Evolutionary conservation across 30 jellyfish, hydroid and myxozoan genomes (phyloP).

Genomic region (Aurelia sp.): DNA sequence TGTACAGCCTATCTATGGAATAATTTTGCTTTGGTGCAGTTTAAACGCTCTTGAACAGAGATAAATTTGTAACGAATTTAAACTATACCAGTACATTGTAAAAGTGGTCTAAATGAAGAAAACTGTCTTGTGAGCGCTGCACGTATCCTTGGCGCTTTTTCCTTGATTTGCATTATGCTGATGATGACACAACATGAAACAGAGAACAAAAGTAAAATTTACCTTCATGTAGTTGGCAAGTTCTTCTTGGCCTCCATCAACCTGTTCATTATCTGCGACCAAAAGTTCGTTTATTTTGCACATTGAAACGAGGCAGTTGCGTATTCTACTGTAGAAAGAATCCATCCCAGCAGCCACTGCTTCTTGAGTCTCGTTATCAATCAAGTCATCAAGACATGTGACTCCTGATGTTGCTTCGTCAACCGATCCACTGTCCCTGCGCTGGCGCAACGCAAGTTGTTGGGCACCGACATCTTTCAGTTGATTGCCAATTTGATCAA

Average conservation of each 20-base stretch:
- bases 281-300: constrained; percentile 47
- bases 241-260: constrained; percentile 12
- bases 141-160: too few species aligned
- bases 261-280: constrained; percentile 18
- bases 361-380: constrained; percentile 71
- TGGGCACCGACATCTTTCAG: constrained; percentile 69
- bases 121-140: too few species aligned
- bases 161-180: too few species aligned
- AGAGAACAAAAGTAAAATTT: background rate
- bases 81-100: too few species aligned
- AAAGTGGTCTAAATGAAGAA: too few species aligned
- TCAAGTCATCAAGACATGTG: constrained; percentile 52
- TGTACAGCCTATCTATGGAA: too few species aligned
- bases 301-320: constrained; percentile 84
- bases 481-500: constrained; percentile 34
- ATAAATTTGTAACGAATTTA: too few species aligned
- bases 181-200: too few species aligned
- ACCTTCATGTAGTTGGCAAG: constrained; percentile 55
- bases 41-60: too few species aligned
- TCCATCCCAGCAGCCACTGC: constrained; percentile 90
- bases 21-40: too few species aligned
- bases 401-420: constrained; percentile 56
- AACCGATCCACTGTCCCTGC: constrained; percentile 71
- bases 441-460: constrained; percentile 66
- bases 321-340: constrained; percentile 67